A percentile compares a stretch with the other conserved stretches of the same genome.
Conservation (phyloP, 2,797 vertebrate species). For the Octomys mimax region DNA sequence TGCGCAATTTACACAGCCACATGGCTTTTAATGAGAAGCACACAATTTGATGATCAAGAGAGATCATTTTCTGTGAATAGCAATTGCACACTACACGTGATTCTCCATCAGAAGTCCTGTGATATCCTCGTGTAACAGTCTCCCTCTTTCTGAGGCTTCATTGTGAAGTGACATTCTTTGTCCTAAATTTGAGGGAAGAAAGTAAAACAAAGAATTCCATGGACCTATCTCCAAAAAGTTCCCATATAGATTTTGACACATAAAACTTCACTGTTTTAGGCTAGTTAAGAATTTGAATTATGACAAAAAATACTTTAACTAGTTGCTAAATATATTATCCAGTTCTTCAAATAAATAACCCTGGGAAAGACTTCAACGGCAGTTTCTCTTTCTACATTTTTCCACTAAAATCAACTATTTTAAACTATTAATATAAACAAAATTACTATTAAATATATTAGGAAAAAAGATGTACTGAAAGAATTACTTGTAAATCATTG, state of each 20-base stretch:
- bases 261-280: neutral
- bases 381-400: neutral
- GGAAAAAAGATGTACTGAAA: slow-evolving; percentile 34
- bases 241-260: neutral
- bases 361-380: neutral
- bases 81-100: neutral
- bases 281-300: slow-evolving; percentile 19
- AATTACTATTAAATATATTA: slow-evolving; percentile 22
- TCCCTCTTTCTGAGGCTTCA: neutral
- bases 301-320: neutral
- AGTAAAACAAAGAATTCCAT: neutral
- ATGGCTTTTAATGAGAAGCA: neutral
- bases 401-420: slow-evolving; percentile 50
- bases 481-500: neutral
- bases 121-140: neutral
- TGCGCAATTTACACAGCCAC: neutral
- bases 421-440: slow-evolving; percentile 28
- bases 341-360: slow-evolving; percentile 46
- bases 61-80: neutral
- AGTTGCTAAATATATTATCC: slow-evolving; percentile 41
- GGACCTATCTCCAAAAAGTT: neutral
- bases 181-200: slow-evolving; percentile 12
- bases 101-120: neutral
- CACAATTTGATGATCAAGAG: neutral
- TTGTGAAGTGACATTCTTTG: neutral